phyloP scores from a whole-genome alignment of 2,888 invertebrate genomes.

The Isotomurus palustris region DNA sequence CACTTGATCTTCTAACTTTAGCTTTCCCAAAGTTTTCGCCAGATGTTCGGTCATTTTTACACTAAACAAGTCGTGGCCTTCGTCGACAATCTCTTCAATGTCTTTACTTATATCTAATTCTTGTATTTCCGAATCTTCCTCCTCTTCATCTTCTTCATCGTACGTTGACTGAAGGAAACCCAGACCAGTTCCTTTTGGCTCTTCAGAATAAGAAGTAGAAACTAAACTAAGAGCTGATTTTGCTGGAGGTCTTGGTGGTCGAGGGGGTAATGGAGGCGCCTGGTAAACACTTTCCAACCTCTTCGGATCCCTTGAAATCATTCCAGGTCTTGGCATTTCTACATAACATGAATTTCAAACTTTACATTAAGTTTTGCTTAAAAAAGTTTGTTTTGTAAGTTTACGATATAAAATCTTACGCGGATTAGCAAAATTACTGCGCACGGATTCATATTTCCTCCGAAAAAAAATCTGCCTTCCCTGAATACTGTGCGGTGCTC shows the following conservation, averaged over 20 bases:
- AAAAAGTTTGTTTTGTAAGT: no score
- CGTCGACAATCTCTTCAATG: background rate
- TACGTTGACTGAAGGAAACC: slow-evolving; percentile 1
- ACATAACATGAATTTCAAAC: no score
- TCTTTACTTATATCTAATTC: background rate
- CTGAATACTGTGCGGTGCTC: slow-evolving; percentile 2
- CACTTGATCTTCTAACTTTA: slow-evolving; percentile 8
- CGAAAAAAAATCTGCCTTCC: slow-evolving; percentile 5
- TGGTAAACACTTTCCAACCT: no score
- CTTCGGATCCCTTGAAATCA: background rate
- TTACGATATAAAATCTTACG: no score
- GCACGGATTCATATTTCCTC: slow-evolving; percentile 1
- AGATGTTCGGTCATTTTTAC: slow-evolving; percentile 6
- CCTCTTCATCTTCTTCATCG: background rate
- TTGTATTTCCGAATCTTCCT: background rate
- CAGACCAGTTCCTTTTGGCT: background rate
- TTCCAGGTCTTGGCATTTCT: background rate
- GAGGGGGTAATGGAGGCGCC: no score
- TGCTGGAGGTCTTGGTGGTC: no score
- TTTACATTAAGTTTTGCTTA: no score
- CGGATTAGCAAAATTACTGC: no score
- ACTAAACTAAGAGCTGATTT: no score
- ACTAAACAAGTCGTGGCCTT: slow-evolving; percentile 6
- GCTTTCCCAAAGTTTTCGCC: background rate
- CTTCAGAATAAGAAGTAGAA: no score